Percentiles rank a stretch among this genome's conserved stretches.
phyloP scores from a whole-genome alignment of 2,797 vertebrate genomes.

The Epinephelus coioides region DNA sequence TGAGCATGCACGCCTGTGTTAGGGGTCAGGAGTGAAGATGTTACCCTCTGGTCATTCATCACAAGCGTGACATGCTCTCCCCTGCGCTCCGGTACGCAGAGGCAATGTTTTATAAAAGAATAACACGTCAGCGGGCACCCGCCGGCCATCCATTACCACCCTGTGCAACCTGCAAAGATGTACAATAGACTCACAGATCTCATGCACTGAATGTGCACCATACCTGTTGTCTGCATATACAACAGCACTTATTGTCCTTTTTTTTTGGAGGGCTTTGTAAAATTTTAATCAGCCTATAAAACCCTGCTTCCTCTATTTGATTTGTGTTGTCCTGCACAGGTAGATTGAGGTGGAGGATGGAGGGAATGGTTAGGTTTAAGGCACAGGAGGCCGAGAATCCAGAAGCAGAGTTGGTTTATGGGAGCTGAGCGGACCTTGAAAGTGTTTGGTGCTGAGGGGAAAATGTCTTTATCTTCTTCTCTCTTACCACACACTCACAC shows the following conservation, averaged over 20 bases:
- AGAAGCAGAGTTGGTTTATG: slow-evolving; percentile 54
- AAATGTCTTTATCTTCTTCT: slow-evolving; percentile 68
- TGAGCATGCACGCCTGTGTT: slow-evolving; percentile 62
- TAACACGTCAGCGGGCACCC: slow-evolving; percentile 87
- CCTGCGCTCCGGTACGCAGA: slow-evolving; percentile 82
- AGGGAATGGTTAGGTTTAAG: slow-evolving; percentile 2
- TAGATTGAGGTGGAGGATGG: slow-evolving; percentile 80
- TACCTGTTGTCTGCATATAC: slow-evolving; percentile 45
- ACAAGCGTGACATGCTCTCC: slow-evolving; percentile 85
- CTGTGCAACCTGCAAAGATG: slow-evolving; percentile 67
- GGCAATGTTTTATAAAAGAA: slow-evolving; percentile 92
- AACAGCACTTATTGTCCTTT: slow-evolving; percentile 9
- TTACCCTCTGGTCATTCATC: slow-evolving; percentile 88
- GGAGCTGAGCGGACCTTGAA: slow-evolving; percentile 47
- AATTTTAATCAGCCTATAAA: background rate
- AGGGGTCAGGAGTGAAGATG: slow-evolving; percentile 89
- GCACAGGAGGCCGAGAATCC: slow-evolving; percentile 15
- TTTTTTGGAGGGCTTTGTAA: background rate
- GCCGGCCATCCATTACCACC: slow-evolving; percentile 87
- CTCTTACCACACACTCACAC: slow-evolving; percentile 25
- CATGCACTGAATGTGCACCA: slow-evolving; percentile 24
- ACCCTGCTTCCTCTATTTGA: slow-evolving; percentile 60
- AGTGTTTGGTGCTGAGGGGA: slow-evolving; percentile 50
- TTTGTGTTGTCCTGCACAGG: slow-evolving; percentile 9
- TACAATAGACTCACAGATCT: slow-evolving; percentile 59